These are phyloP conservation scores for Leptinotarsa tumamoca DNA, from an alignment of 2,888 invertebrate genomes.

Conservation along the genomic window DNA sequence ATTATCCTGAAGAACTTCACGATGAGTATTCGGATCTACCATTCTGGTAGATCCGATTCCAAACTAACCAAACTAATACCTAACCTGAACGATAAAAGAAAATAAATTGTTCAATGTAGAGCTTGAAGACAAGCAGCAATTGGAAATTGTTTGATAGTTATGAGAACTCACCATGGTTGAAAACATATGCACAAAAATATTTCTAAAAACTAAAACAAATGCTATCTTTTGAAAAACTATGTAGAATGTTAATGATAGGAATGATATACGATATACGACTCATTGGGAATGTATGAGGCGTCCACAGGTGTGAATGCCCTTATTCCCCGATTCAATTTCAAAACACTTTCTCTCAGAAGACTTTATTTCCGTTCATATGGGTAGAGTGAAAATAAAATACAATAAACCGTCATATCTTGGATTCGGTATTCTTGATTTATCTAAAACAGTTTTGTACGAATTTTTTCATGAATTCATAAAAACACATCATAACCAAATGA, in stretches of 20 bases:
- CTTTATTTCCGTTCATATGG: constrained; percentile 54
- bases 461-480: neutral
- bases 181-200: constrained; percentile 55
- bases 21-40: too few relatives aligned
- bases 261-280: constrained; percentile 41
- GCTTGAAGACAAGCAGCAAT: constrained; percentile 14
- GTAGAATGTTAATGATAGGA: constrained; percentile 61
- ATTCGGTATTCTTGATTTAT: neutral
- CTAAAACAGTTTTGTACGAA: neutral
- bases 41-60: too few relatives aligned
- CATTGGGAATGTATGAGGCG: constrained; percentile 55
- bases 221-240: constrained; percentile 62
- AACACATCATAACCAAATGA: neutral
- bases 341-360: constrained; percentile 53
- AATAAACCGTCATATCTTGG: neutral
- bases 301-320: constrained; percentile 45
- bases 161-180: constrained; percentile 25
- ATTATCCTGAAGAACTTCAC: too few relatives aligned
- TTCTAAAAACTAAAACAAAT: constrained; percentile 62
- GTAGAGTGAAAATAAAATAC: neutral
- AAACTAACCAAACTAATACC: neutral
- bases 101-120: constrained; percentile 7
- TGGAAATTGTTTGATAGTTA: constrained; percentile 8
- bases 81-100: constrained; percentile 15
- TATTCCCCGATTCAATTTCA: constrained; percentile 56